These are phyloP conservation scores for Calephelis virginiensis DNA, from an alignment of 1,140 invertebrate genomes.

Conservation along the genomic window DNA sequence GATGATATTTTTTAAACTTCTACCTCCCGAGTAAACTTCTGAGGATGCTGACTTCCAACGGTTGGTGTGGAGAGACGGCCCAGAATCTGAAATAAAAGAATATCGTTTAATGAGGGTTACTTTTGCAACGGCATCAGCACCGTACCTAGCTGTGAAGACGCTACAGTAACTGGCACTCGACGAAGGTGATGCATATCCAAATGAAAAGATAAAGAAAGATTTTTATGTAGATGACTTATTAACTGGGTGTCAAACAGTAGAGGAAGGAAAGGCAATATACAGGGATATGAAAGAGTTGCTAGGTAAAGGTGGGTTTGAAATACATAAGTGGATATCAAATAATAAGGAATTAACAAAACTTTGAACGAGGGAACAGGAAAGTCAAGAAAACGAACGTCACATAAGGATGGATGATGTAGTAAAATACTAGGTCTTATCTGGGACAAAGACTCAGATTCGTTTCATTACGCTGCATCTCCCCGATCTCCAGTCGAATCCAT, in stretches of 20 bases:
- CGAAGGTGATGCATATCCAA: neutral
- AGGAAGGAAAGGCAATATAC: neutral
- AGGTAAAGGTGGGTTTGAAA: slow-evolving; percentile 8
- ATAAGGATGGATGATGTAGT: neutral
- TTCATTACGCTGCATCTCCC: slow-evolving; percentile 20
- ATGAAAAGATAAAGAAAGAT: neutral
- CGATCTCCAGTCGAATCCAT: slow-evolving; percentile 4
- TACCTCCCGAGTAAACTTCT: too few species aligned
- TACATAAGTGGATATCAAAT: slow-evolving; percentile 24
- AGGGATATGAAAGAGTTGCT: neutral
- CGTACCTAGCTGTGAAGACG: neutral
- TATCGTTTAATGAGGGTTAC: neutral
- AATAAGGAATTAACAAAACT: slow-evolving; percentile 8
- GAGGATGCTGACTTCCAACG: slow-evolving; percentile 43
- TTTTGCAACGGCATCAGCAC: neutral
- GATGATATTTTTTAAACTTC: too few species aligned
- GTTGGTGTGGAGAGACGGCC: slow-evolving; percentile 43
- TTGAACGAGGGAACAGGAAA: neutral
- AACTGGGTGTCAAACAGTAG: neutral
- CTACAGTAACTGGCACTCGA: neutral
- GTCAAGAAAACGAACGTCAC: neutral
- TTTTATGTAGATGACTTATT: slow-evolving; percentile 6
- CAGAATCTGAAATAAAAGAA: slow-evolving; percentile 19
- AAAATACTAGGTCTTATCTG: slow-evolving; percentile 1
- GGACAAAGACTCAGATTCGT: slow-evolving; percentile 18